Percentiles rank a stretch among this genome's conserved stretches.
phyloP scores from a whole-genome alignment of 2,888 invertebrate species.

The Caenorhabditis zanzibari region DNA sequence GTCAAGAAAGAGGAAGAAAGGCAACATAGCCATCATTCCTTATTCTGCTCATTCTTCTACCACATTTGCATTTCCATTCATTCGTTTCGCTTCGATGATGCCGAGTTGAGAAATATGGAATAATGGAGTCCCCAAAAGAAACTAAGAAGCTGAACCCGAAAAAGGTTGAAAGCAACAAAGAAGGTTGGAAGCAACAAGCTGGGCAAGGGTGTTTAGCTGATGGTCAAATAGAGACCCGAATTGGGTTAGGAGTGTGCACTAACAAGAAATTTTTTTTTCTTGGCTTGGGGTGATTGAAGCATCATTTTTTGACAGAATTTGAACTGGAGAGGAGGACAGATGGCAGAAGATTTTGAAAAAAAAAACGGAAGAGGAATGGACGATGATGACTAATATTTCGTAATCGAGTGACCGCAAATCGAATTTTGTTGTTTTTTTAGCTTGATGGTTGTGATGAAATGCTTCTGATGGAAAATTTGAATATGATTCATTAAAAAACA shows the following conservation, averaged over 20 bases:
- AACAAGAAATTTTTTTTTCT: conserved; percentile 11
- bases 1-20: conserved; percentile 30
- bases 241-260: conserved; percentile 48
- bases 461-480: not conserved
- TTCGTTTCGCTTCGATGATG: conserved; percentile 44
- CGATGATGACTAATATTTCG: conserved; percentile 2
- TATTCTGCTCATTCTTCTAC: conserved; percentile 41
- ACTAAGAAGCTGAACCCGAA: conserved; percentile 12
- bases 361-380: not conserved
- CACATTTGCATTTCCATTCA: conserved; percentile 59
- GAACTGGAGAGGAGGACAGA: not conserved
- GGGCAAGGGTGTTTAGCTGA: conserved; percentile 53
- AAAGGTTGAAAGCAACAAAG: conserved; percentile 27
- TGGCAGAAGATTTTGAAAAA: not conserved
- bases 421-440: conserved; percentile 1
- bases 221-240: conserved; percentile 60
- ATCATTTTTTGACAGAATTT: not conserved
- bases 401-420: conserved; percentile 1
- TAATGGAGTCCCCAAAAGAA: not conserved
- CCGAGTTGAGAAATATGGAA: not conserved
- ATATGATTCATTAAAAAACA: too few relatives aligned
- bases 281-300: conserved; percentile 6
- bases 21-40: conserved; percentile 56
- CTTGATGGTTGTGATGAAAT: not conserved
- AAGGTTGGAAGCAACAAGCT: conserved; percentile 14